These are phyloP conservation scores for Lutraria rhynchaena DNA, from an alignment of 1,140 invertebrate species.

Conservation along the genomic window DNA sequence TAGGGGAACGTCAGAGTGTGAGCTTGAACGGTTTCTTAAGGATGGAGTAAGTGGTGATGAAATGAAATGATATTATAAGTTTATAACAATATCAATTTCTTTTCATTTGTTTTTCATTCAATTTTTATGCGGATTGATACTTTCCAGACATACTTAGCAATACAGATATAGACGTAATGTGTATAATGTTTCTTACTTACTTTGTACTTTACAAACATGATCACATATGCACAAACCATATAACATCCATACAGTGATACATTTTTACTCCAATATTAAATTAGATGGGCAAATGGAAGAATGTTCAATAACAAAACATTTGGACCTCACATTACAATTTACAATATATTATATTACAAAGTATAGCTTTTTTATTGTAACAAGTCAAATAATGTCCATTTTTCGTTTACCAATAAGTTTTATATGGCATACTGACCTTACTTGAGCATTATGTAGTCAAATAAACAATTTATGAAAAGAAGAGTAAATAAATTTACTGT, in stretches of 20 bases:
- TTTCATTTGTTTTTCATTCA: background rate
- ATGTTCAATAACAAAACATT: too few relatives aligned
- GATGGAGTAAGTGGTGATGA: slow-evolving; percentile 3
- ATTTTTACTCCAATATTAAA: too few relatives aligned
- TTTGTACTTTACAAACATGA: background rate
- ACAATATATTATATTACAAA: too few relatives aligned
- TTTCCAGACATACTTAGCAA: background rate
- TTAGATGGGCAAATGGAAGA: too few relatives aligned
- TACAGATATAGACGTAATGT: background rate
- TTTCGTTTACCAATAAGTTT: too few relatives aligned
- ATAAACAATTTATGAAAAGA: background rate
- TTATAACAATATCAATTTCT: background rate
- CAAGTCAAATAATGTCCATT: too few relatives aligned
- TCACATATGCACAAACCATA: background rate
- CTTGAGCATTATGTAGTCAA: too few relatives aligned
- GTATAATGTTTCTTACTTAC: too few relatives aligned
- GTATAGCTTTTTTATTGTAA: too few relatives aligned
- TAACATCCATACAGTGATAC: too few relatives aligned
- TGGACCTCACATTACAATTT: too few relatives aligned
- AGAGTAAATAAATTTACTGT: background rate
- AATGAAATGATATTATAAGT: background rate
- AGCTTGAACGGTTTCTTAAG: slow-evolving; percentile 15
- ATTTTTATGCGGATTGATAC: background rate
- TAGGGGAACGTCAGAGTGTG: slow-evolving; percentile 1
- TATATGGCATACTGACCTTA: too few relatives aligned